Base-by-base conservation (phyloP, 2,113 vertebrate species). In the Trichechus manatus region DNA sequence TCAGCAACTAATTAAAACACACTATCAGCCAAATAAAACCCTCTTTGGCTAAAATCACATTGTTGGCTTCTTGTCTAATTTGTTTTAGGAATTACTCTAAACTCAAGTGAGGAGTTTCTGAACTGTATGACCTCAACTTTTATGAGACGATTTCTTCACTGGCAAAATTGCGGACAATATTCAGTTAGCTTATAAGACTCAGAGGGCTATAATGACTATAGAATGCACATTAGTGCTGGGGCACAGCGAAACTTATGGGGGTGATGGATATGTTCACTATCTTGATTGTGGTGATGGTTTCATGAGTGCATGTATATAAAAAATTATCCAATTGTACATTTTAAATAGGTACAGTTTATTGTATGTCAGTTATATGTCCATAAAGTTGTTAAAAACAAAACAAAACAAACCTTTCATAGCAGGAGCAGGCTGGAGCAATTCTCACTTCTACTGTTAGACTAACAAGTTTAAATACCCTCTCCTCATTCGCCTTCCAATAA, bases 261-360 rank as follows among this genome's bases (percentile, higher is more conserved):
- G 23, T 44, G 27, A 93, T 88, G 25, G 53, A 23, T 75, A 42
- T 83, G 6, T 87, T 91, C 17, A 85, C n/a, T 89, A 47, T 56
- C 53, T 56, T 86, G 25, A 79, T 22, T 93, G n/a, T 90, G n/a
- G 25, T 87, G 66, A 81, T 94, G 20, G 23, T 86, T 93, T 93
- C 64, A 70, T 39, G 64, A n/a, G 22, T 87, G 31, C 13, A 23
- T 70, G 42, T 39, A 29, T 75, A 36, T 53, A 47, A 89, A 80
- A 93, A 90, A 33, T 93, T 87, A 86, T 4, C 77, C 90, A 81
- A 61, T 0, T 90, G 33, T 83, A 82, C 10, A 86, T 87, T 93
- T 93, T 93, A 97, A 97, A 78, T 91, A 89, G 81, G 74, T 92
- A 11, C 14, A 83, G 82, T 82, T 94, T 85, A 87, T 64, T 83